A percentile compares a stretch with the other conserved stretches of the same genome.
phyloP scores from a whole-genome alignment of 2,888 invertebrate species.

The Morpho achilles region DNA sequence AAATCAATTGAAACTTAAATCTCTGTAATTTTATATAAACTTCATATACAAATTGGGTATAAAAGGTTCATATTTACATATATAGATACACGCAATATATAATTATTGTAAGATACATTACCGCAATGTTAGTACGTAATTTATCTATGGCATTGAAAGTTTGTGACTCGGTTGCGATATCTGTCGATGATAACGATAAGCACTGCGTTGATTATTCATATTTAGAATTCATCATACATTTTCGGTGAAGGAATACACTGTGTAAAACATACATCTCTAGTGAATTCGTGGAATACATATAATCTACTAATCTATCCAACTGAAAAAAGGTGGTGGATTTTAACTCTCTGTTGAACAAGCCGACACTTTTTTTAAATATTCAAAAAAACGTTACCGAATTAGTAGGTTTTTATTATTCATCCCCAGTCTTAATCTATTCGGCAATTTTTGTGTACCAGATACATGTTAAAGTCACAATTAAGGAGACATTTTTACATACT shows the following conservation, averaged over 20 bases:
- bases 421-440: no score
- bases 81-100: not conserved
- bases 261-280: no score
- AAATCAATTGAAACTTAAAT: not conserved
- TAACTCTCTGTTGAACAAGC: no score
- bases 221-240: not conserved
- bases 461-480: no score
- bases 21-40: conserved; percentile 2
- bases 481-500: no score
- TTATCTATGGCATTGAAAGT: conserved; percentile 49
- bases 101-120: conserved; percentile 8
- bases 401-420: no score
- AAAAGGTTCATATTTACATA: conserved; percentile 11
- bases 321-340: no score
- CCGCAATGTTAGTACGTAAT: conserved; percentile 3
- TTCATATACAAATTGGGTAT: conserved; percentile 1
- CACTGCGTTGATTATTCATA: not conserved
- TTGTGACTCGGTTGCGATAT: conserved; percentile 66
- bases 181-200: conserved; percentile 8
- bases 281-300: no score
- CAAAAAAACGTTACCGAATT: no score
- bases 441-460: no score
- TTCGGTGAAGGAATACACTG: not conserved
- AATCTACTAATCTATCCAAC: no score
- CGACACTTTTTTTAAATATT: no score